Evolutionary conservation across 2,797 vertebrate species (phyloP), one percentile per base, ranked within the genome.

Genomic region (Manis pentadactyla): DNA sequence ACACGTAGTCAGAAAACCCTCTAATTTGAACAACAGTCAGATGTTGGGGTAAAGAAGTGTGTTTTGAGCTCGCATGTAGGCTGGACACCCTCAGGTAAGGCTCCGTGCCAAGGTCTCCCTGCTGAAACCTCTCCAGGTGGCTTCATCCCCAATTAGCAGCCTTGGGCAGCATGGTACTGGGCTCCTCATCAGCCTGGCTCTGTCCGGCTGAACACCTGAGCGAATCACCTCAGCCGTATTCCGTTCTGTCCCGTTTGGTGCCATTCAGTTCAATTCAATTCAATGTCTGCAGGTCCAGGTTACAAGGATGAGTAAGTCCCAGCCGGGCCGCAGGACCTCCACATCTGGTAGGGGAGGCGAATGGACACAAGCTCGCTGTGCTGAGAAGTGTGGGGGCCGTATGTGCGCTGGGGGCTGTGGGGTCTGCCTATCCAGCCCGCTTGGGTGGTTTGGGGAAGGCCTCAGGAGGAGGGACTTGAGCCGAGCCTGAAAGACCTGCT

Each of bases 301-400:
- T 23, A 5, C 68, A 21, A 1, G 4, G 55, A 25, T 17, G 7
- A 68, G 25, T 15, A 3, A 46, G 34, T 64, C 53, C 21, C 14
- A 0, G 34, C 1, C 19, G 15, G 31, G 17, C 21, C 23, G 10
- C 61, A 11, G 86, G 73, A 17, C 21, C 17, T 21, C 0, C 0
- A 0, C 10, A 42, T 2, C 81, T 14, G 5, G n/a, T 4, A 4
- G 39, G 15, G 46, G 29, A 53, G 57, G 55, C 11, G 0, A 3
- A 3, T 0, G 0, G 66, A 42, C 4, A 0, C 0, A 19, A 7
- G 37, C 8, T 25, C 13, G 7, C 0, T 1, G 77, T 55, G 59
- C 5, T 11, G 19, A 49, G 64, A 53, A 2, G 55, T 1, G 0
- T 2, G 2, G 19, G 10, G 53, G 2, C 53, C 5, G 0, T 0